Base-by-base conservation (phyloP, 2,888 invertebrate genomes). In the Gryllus longicercus region DNA sequence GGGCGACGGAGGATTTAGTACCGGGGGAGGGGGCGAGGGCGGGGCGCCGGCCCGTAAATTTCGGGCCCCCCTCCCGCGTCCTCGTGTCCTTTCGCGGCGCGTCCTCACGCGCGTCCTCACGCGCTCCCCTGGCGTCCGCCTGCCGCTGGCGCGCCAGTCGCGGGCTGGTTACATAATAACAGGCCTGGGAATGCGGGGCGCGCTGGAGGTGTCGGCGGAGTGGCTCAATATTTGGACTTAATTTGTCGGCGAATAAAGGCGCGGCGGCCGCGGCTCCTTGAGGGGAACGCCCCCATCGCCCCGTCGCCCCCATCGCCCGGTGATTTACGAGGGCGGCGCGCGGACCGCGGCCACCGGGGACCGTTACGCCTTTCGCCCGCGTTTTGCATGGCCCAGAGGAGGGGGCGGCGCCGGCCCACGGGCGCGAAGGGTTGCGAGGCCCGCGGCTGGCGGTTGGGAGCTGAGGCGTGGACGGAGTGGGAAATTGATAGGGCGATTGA, bases 191-290 rank as follows among this genome's bases (percentile, higher is more conserved):
- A 63, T 63, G 63, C n/a, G n/a, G 63, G n/a, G n/a, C n/a, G n/a
- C 63, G 63, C 16, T 63, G 14, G 63, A 63, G 63, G 63, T 12
- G 63, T 14, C 63, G 63, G 16, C 14, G 63, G 63, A n/a, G 63
- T 63, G n/a, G 63, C 63, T 63, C 63, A 63, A 63, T 63, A 63
- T 63, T 63, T 63, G 63, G 63, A 63, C 63, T 63, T 63, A 63
- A 63, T 63, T 63, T 63, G 63, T 63, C 63, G 63, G 63, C 63
- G 63, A n/a, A 63, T 63, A 63, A 63, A 63, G 63, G 63, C 63
- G 63, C 14, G 63, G 63, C 63, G 63, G 38, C 63, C 63, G 63
- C 63, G 16, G 38, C 38, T 38, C 38, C 38, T 38, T 38, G 63
- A 63, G 63, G n/a, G 63, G 63, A 63, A 38, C 38, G 38, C 38